phyloP scores from a whole-genome alignment of 2,888 invertebrate genomes.

The Emmelina monodactyla region DNA sequence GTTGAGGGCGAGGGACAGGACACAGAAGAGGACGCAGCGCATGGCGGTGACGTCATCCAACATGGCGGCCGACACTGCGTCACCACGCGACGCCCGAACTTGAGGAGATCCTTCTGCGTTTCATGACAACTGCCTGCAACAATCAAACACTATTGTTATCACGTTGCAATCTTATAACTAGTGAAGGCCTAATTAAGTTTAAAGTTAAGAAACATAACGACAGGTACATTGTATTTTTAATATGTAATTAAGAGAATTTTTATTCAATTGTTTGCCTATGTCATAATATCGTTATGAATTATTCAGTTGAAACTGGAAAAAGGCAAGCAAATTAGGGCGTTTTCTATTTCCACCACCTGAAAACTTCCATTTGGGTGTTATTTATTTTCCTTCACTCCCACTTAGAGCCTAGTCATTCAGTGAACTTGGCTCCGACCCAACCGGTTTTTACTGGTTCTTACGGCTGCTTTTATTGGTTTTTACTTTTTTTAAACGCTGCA shows the following conservation, averaged over 20 bases:
- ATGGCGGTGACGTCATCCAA: conserved; percentile 37
- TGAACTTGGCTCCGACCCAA: conserved; percentile 33
- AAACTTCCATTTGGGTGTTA: too few species aligned
- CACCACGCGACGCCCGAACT: conserved; percentile 37
- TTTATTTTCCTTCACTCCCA: too few species aligned
- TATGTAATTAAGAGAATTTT: too few species aligned
- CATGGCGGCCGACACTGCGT: conserved; percentile 29
- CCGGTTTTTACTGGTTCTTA: conserved; percentile 26
- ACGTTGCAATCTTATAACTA: not conserved
- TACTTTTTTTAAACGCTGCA: conserved; percentile 9
- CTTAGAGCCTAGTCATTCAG: conserved; percentile 25
- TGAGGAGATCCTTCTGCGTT: conserved; percentile 43
- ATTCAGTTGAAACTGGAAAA: too few species aligned
- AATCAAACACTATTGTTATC: conserved; percentile 17
- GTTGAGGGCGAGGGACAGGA: conserved; percentile 46
- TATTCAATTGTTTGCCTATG: too few species aligned
- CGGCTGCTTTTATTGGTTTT: conserved; percentile 22
- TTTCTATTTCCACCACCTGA: too few species aligned
- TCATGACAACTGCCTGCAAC: conserved; percentile 52
- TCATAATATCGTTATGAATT: too few species aligned
- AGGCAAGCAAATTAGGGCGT: too few species aligned
- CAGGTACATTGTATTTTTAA: too few species aligned
- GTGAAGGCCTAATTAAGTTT: too few species aligned
- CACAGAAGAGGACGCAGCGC: conserved; percentile 48
- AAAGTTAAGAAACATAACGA: too few species aligned